These are phyloP conservation scores for Anguilla pacifica DNA, from an alignment of 2,797 vertebrate genomes.

Conservation along the genomic window DNA sequence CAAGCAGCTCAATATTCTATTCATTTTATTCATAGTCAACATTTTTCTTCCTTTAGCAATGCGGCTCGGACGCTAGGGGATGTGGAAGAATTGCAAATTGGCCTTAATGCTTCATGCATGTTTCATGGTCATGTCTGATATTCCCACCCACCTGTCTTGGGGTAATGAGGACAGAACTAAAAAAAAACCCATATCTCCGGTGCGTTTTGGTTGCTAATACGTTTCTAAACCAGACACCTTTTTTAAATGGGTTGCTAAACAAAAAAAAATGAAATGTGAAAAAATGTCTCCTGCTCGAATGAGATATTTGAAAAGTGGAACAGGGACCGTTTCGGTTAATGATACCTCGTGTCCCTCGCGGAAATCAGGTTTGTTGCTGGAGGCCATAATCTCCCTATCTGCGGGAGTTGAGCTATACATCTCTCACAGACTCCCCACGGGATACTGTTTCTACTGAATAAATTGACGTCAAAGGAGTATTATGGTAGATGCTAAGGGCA, in stretches of 20 bases:
- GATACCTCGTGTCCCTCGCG: background rate
- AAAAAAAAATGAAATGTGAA: background rate
- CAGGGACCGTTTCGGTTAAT: background rate
- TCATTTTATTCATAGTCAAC: slow-evolving; percentile 39
- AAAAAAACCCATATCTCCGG: slow-evolving; percentile 27
- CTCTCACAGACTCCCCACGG: background rate
- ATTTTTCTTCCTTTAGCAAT: slow-evolving; percentile 34
- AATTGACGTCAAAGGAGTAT: background rate
- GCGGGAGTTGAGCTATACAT: background rate
- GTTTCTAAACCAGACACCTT: background rate
- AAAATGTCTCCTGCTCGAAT: background rate
- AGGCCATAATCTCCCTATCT: background rate
- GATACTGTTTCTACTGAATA: background rate
- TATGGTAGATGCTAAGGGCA: background rate
- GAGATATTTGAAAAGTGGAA: background rate
- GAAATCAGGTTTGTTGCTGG: background rate
- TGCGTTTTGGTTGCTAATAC: background rate
- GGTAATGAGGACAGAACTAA: slow-evolving; percentile 29
- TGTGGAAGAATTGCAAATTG: slow-evolving; percentile 30
- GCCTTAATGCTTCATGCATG: slow-evolving; percentile 33
- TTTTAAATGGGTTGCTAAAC: background rate
- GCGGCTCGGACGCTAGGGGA: slow-evolving; percentile 33
- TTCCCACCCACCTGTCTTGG: background rate
- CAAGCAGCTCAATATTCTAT: slow-evolving; percentile 22
- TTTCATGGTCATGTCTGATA: slow-evolving; percentile 45